Evolutionary conservation across 2,113 vertebrate genomes (phyloP), one percentile per base, ranked within the genome.

Genomic region (Thomomys bottae): DNA sequence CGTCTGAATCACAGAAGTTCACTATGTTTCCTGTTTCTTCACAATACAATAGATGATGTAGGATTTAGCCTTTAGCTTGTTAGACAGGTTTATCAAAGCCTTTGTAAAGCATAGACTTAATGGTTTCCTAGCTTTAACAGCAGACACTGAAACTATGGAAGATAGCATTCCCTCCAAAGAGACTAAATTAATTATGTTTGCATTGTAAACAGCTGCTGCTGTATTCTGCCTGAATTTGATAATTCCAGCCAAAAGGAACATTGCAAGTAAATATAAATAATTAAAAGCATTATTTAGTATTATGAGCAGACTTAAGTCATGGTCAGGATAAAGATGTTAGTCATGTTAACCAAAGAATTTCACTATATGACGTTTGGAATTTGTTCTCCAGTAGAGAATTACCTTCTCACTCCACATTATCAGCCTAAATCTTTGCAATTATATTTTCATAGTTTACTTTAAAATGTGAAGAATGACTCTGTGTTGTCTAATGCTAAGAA

Each of bases 131-230:
- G 36, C 36, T 68, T 40, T 71, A 72, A 42, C 26, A 93, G 85
- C 40, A 86, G 73, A 36, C 72, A 70, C 28, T 90, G 38, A 88
- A 88, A 78, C 86, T 40, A 64, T 77, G 86, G 72, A 85, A 91
- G 36, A 84, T 49, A 61, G n/a, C 30, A 28, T 78, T 95, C 42
- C 34, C 66, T 5, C 59, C 32, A 61, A 92, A 94, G 77, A 95
- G 70, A 23, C 42, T 61, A 49, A 91, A 76, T 72, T 85, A 91
- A 86, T 93, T 83, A 78, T 59, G 18, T 82, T n/a, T 85, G 26
- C 77, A 89, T 9, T 71, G 2, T 81, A 70, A 76, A 90, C 64
- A 79, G 90, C 49, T 95, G 91, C 73, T 93, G 54, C 32, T 94
- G 17, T 28, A 61, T 89, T 88, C 67, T 73, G 68, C 59, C 63